Evolutionary conservation across 2,888 invertebrate species (phyloP).

Genomic region (Globia sparganii): DNA sequence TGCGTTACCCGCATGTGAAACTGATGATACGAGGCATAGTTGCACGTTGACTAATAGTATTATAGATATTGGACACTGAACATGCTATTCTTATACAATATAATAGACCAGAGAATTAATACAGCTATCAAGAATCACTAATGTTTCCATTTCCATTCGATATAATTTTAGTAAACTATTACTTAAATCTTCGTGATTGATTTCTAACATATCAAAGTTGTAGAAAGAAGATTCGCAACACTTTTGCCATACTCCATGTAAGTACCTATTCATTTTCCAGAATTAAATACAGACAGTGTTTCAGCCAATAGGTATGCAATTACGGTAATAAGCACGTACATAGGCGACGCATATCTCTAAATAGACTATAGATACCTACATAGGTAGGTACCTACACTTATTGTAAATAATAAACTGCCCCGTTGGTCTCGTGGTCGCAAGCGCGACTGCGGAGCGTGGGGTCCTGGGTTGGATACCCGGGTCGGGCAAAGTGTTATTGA

Average conservation of each 20-base stretch:
- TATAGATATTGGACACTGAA: conserved; percentile 61
- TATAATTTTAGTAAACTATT: conserved; percentile 15
- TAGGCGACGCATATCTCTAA: background rate
- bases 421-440: too few relatives aligned
- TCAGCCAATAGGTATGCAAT: conserved; percentile 29
- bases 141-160: conserved; percentile 11
- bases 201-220: conserved; percentile 5
- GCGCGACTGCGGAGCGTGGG: too few relatives aligned
- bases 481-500: too few relatives aligned
- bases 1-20: conserved; percentile 86
- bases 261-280: conserved; percentile 6
- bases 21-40: conserved; percentile 75
- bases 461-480: too few relatives aligned
- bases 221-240: background rate
- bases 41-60: conserved; percentile 72
- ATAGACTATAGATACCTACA: too few relatives aligned
- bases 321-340: conserved; percentile 40
- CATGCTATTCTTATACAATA: conserved; percentile 53
- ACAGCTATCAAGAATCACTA: conserved; percentile 16
- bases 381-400: too few relatives aligned
- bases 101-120: conserved; percentile 31
- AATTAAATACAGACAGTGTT: conserved; percentile 12
- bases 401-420: too few relatives aligned
- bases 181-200: conserved; percentile 1
- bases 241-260: background rate